Percentiles rank a stretch among this genome's conserved stretches.
Conservation (phyloP, 2,888 invertebrate genomes). For the Cataglyphis cursor region DNA sequence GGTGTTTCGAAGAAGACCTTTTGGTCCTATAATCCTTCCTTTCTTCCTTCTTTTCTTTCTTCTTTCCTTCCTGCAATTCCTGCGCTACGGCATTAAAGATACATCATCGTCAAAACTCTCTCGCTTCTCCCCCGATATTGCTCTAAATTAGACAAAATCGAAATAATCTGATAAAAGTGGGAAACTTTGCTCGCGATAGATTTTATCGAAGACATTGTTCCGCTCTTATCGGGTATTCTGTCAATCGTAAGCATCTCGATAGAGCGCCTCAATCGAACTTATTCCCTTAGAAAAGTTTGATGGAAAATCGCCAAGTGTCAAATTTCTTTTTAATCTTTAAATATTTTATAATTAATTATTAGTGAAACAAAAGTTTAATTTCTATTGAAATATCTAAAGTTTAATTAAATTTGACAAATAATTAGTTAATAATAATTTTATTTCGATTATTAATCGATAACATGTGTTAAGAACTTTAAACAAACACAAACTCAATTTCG, state of each 20-base stretch:
- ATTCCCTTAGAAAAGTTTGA: constrained; percentile 8
- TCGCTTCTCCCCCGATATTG: background rate
- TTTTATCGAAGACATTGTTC: constrained; percentile 27
- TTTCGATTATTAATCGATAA: background rate
- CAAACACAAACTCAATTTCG: background rate
- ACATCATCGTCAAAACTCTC: constrained; percentile 27
- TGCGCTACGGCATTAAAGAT: constrained; percentile 18
- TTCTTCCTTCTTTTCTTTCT: constrained; percentile 14
- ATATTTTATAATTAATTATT: background rate
- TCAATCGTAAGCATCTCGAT: background rate
- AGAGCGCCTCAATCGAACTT: background rate
- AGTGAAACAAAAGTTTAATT: background rate
- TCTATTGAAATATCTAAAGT: background rate
- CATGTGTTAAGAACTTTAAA: background rate
- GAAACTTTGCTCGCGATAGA: constrained; percentile 5
- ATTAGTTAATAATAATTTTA: background rate
- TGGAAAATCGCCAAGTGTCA: constrained; percentile 15
- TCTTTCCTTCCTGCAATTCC: constrained; percentile 9
- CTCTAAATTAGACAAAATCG: constrained; percentile 14
- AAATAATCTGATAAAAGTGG: constrained; percentile 24
- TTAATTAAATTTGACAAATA: background rate
- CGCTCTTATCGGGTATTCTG: constrained; percentile 24
- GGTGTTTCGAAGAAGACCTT: constrained; percentile 11
- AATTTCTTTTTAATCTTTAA: constrained; percentile 20
- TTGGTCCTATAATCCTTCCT: constrained; percentile 9